Percentiles rank a stretch among this genome's conserved stretches.
These are phyloP conservation scores for Ceuthmochares aereus DNA, from an alignment of 2,113 vertebrate genomes.

Conservation along the genomic window DNA sequence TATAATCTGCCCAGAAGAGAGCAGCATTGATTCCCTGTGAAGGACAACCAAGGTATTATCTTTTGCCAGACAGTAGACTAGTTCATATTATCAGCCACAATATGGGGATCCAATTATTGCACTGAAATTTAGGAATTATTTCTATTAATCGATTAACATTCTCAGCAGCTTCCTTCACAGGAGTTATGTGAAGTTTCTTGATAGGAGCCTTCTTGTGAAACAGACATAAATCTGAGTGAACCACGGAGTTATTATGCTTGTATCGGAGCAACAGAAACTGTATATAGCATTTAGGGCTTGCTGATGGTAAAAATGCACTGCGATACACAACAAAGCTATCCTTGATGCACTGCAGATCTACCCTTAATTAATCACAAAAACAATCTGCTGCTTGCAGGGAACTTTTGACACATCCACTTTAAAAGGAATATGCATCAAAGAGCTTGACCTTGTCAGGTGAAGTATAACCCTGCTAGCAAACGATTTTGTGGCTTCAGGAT, in stretches of 20 bases:
- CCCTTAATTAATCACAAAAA: constrained; percentile 19
- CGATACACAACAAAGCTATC: background rate
- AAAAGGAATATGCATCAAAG: background rate
- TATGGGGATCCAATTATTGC: background rate
- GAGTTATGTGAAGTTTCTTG: background rate
- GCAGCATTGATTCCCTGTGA: background rate
- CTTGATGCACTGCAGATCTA: constrained; percentile 38
- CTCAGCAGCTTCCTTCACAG: background rate
- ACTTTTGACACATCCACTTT: background rate
- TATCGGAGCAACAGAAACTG: background rate
- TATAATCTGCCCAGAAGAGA: constrained; percentile 32
- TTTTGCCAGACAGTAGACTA: background rate
- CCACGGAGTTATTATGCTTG: background rate
- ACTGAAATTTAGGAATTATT: background rate
- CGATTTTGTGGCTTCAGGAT: background rate
- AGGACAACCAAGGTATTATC: background rate
- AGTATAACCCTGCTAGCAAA: background rate
- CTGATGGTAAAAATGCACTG: background rate
- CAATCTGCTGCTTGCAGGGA: background rate
- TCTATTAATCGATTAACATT: background rate
- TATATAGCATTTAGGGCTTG: background rate
- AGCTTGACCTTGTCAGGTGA: background rate
- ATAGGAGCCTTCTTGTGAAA: background rate
- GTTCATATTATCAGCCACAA: background rate
- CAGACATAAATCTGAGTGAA: background rate